phyloP scores from a whole-genome alignment of 2,888 invertebrate genomes.

The Cheilosia pagana region DNA sequence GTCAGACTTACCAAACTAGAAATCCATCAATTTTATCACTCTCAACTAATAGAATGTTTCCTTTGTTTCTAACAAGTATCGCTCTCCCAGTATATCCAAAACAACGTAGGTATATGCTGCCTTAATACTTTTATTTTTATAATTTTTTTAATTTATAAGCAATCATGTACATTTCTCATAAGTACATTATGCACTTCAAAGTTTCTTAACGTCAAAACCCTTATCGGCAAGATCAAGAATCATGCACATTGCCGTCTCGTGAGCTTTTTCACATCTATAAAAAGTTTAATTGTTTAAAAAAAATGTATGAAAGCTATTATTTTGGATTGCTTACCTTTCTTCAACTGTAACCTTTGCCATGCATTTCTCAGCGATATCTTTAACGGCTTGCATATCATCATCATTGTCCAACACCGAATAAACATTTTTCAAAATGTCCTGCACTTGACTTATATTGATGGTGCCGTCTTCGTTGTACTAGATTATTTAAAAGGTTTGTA shows the following conservation, averaged over 20 bases:
- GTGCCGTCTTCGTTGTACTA: slow-evolving; percentile 48
- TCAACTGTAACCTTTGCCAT: not conserved
- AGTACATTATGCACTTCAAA: not conserved
- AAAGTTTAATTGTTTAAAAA: not conserved
- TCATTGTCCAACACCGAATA: slow-evolving; percentile 13
- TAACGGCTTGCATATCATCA: slow-evolving; percentile 9
- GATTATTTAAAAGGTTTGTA: not conserved
- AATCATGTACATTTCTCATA: not conserved
- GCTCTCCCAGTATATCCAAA: too few relatives aligned
- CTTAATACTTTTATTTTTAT: too few relatives aligned
- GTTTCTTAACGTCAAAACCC: slow-evolving; percentile 29
- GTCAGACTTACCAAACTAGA: too few relatives aligned
- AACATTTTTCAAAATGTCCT: slow-evolving; percentile 30
- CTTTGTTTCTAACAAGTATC: too few relatives aligned
- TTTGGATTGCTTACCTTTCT: slow-evolving; percentile 13
- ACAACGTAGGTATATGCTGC: too few relatives aligned
- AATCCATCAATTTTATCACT: too few relatives aligned
- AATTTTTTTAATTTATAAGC: too few relatives aligned
- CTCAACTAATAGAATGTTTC: too few relatives aligned
- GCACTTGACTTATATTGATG: slow-evolving; percentile 26
- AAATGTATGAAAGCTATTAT: not conserved
- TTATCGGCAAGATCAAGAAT: slow-evolving; percentile 13
- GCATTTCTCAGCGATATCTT: slow-evolving; percentile 20
- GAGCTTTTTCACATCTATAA: slow-evolving; percentile 44
- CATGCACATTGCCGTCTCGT: slow-evolving; percentile 38